Conservation (phyloP, 2,888 invertebrate genomes). For the Stenurella melanura region DNA sequence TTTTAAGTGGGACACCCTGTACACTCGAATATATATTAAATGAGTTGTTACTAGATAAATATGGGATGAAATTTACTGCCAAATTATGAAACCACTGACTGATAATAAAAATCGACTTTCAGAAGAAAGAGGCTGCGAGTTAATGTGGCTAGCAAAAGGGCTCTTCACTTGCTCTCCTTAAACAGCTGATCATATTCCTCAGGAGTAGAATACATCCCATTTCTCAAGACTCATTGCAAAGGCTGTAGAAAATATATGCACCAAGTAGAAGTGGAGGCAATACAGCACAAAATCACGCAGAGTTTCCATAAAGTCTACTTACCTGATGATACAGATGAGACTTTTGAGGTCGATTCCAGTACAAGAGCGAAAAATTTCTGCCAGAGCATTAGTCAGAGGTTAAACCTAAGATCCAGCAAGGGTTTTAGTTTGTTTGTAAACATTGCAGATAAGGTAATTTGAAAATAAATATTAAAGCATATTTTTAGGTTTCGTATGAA, state of each 20-base stretch:
- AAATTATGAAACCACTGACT: slow-evolving; percentile 98
- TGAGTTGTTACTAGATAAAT: too few relatives aligned
- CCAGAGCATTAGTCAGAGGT: slow-evolving; percentile 94
- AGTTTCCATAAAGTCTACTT: slow-evolving; percentile 99
- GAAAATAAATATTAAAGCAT: neutral
- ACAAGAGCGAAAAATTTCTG: slow-evolving; percentile 99
- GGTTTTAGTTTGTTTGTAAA: slow-evolving; percentile 99
- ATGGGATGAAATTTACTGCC: slow-evolving; percentile 99
- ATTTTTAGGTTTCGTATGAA: too few relatives aligned
- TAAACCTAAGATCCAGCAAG: slow-evolving; percentile 94
- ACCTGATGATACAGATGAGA: slow-evolving; percentile 99
- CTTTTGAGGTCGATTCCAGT: slow-evolving; percentile 99
- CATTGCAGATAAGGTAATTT: slow-evolving; percentile 95
- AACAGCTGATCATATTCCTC: slow-evolving; percentile 91
- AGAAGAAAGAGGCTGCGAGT: slow-evolving; percentile 98
- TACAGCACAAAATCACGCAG: slow-evolving; percentile 99
- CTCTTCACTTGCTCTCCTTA: slow-evolving; percentile 95
- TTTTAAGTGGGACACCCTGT: too few relatives aligned
- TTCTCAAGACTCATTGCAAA: slow-evolving; percentile 95
- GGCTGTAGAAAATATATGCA: slow-evolving; percentile 98
- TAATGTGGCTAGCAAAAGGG: slow-evolving; percentile 99
- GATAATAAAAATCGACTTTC: slow-evolving; percentile 94
- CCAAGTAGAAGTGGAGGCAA: slow-evolving; percentile 99
- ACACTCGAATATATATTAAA: too few relatives aligned
- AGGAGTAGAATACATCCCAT: slow-evolving; percentile 94